Evolutionary conservation across 2,888 invertebrate genomes (phyloP), one percentile per base, ranked within the genome.

Genomic region (Limenitis camilla): DNA sequence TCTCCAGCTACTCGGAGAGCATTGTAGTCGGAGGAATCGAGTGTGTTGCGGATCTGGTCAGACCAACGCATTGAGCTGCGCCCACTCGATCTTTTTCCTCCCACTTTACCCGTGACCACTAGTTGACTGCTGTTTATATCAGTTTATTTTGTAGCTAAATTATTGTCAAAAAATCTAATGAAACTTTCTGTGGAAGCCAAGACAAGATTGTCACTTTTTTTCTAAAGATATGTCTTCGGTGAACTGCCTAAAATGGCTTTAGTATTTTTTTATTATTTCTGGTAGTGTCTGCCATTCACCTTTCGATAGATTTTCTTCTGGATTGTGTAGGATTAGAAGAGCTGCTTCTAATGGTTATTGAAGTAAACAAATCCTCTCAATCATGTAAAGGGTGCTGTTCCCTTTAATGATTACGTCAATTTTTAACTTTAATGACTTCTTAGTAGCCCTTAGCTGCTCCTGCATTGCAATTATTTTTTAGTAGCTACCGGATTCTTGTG

Each of bases 201-300:
- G 33, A 61, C 10, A 59, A 62, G 56, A 61, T 54, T 51, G 61
- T 58, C 38, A 57, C 44, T 61, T 59, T 60, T 59, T 56, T 60
- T 59, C 54, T 9, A 59, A 61, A 56, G 60, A 60, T 55, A 61
- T 61, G 60, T 62, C 61, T 54, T 61, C 58, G 49, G 60, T 63
- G 52, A 63, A 58, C 46, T 60, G 61, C 28, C 59, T n/a, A n/a
- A 50, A 60, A 61, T 53, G 58, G 58, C 45, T 60, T 60, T 36
- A 62, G 56, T 38, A 59, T n/a, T n/a, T 61, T 60, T 60, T 59
- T 60, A 59, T 61, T 54, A 62, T 61, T 64, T 64, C 61, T 58
- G 60, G 56, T 38, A 60, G 61, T 57, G 58, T 54, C 57, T 63
- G 58, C 61, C 60, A 63, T 59, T 63, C 58, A 33, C 40, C 43